Conservation (phyloP, 1,140 invertebrate species). For the Orchesella cincta region DNA sequence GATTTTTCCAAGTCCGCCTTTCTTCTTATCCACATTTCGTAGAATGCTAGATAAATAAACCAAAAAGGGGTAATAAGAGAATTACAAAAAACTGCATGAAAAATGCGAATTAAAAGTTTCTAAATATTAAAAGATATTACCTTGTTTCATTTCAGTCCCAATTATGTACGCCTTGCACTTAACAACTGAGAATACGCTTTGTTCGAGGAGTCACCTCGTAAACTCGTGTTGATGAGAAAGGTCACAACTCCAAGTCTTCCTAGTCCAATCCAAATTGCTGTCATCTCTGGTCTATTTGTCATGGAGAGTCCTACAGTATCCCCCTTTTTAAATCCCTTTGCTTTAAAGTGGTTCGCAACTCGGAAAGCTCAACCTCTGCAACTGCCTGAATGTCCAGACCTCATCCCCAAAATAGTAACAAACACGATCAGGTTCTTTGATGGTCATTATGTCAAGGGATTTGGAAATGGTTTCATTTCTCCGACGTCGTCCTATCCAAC, state of each 20-base stretch:
- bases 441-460: too few relatives aligned
- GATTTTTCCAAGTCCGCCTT: background rate
- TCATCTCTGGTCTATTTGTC: conserved; percentile 61
- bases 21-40: background rate
- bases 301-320: conserved; percentile 64
- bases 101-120: too few relatives aligned
- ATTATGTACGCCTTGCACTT: conserved; percentile 60
- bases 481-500: too few relatives aligned
- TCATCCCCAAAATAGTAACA: too few relatives aligned
- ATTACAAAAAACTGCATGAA: conserved; percentile 25
- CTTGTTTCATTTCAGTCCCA: conserved; percentile 53
- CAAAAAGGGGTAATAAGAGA: background rate
- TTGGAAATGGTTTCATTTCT: too few relatives aligned
- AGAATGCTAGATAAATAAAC: conserved; percentile 1
- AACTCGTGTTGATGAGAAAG: conserved; percentile 66
- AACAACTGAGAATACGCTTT: conserved; percentile 59
- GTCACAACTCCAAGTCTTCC: conserved; percentile 61
- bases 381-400: too few relatives aligned
- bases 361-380: too few relatives aligned
- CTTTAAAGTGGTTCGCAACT: conserved; percentile 58
- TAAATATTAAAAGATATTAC: too few relatives aligned
- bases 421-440: too few relatives aligned
- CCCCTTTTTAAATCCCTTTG: conserved; percentile 56
- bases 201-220: conserved; percentile 60
- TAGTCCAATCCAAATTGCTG: conserved; percentile 62